Base-by-base conservation (phyloP, 2,113 vertebrate species). In the Kryptolebias marmoratus region DNA sequence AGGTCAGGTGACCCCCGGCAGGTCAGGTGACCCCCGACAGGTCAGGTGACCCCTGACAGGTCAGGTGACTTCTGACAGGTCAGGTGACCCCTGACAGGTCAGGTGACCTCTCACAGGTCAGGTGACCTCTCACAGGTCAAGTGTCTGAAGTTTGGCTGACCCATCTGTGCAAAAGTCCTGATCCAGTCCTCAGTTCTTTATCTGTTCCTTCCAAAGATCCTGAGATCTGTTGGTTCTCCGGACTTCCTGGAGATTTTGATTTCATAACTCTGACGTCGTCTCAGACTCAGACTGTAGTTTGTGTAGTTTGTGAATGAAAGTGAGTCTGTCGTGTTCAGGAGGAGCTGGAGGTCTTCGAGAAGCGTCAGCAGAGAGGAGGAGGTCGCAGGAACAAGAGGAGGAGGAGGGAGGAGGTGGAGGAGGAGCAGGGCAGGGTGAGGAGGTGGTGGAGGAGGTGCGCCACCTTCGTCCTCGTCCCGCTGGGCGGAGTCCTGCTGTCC, bases 271-370 rank as follows among this genome's bases (percentile, higher is more conserved):
- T 22, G 22, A 22, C 22, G 22, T 22, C 22, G 22, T 22, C 22
- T 22, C 22, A 22, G 22, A 22, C 22, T 22, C 22, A 22, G 22
- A 22, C 22, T 22, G 22, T 22, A 22, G 58, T 60, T 18, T 60
- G 58, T 60, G 18, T 57, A 22, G 59, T 59, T 5, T 59, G 18
- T 31, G 16, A 27, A 4, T 27, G 58, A 22, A 22, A 22, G 22
- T 22, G 22, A 22, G 22, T 22, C 22, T 22, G 4, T 2, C 49
- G 27, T 32, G 13, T 11, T 9, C 87, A 99, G 97, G 96, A 96
- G 83, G 97, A 99, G 92, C 90, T 98, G 80, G 96, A 99, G 83
- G 96, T 96, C 56, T 99, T 98, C 80, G 96, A 98, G 92, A 98
- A 98, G 83, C 94, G 96, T 18, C 93, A 96, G 85, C 97, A 96